Evolutionary conservation across 2,797 vertebrate species (phyloP).

Genomic region (Hemitrygon akajei): DNA sequence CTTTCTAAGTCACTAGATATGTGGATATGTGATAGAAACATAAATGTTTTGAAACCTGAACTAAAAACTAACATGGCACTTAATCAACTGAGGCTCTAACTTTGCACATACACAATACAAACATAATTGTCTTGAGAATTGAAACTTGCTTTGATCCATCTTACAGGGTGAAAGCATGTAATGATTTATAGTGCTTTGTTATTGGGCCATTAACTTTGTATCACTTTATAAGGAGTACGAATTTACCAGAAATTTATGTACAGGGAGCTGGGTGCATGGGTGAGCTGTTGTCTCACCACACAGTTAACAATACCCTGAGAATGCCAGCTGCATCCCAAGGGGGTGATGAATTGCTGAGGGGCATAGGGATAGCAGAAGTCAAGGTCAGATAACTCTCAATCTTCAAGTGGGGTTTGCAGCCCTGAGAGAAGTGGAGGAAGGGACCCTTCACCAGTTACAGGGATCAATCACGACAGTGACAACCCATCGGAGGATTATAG

Average conservation of each 20-base stretch:
- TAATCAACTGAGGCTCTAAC: background rate
- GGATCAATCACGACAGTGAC: no score
- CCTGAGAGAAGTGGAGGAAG: no score
- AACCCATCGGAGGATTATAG: no score
- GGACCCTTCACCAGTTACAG: no score
- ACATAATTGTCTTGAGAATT: background rate
- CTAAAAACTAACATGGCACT: background rate
- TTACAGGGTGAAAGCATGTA: background rate
- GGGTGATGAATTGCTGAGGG: no score
- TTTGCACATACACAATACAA: background rate
- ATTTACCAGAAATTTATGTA: background rate
- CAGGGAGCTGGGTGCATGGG: no score
- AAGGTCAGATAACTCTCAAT: no score
- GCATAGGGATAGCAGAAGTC: no score
- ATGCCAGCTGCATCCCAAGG: no score
- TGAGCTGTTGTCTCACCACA: background rate
- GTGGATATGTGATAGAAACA: background rate
- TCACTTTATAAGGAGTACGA: background rate
- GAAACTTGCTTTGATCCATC: background rate
- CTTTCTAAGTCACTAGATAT: background rate
- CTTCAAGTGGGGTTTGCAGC: no score
- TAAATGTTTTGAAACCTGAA: background rate
- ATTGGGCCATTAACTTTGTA: background rate
- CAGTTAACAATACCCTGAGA: no score
- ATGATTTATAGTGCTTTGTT: constrained; percentile 10